Evolutionary conservation across 2,113 vertebrate genomes (phyloP).

Genomic region (Erythrocercus mccallii): DNA sequence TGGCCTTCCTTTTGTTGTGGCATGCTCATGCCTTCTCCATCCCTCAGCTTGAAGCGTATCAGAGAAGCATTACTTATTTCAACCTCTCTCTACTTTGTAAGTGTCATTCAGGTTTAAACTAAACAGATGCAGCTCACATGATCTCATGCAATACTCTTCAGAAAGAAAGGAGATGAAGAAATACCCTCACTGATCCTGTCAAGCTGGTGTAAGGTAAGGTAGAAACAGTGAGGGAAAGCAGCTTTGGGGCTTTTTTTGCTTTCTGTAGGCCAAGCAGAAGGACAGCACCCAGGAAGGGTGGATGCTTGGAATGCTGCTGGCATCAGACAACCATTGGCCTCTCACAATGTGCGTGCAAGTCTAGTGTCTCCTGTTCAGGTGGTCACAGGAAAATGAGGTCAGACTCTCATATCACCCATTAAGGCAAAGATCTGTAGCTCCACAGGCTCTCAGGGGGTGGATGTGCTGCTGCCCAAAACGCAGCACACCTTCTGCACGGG

Average conservation of each 20-base stretch:
- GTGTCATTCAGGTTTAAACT: background rate
- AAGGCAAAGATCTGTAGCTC: background rate
- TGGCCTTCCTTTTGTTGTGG: background rate
- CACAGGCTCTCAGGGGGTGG: background rate
- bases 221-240: background rate
- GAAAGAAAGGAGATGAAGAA: background rate
- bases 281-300: background rate
- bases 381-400: background rate
- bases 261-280: background rate
- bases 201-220: background rate
- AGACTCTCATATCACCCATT: rapidly evolving
- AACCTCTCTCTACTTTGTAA: background rate
- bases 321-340: background rate
- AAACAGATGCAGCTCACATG: background rate
- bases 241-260: background rate
- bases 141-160: background rate
- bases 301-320: background rate
- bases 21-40: background rate
- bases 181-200: background rate
- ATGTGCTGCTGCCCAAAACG: background rate
- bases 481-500: background rate
- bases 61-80: background rate
- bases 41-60: background rate
- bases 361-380: background rate
- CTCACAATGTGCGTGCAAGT: background rate